phyloP scores from a whole-genome alignment of 2,113 vertebrate species.

The Corvus hawaiiensis region DNA sequence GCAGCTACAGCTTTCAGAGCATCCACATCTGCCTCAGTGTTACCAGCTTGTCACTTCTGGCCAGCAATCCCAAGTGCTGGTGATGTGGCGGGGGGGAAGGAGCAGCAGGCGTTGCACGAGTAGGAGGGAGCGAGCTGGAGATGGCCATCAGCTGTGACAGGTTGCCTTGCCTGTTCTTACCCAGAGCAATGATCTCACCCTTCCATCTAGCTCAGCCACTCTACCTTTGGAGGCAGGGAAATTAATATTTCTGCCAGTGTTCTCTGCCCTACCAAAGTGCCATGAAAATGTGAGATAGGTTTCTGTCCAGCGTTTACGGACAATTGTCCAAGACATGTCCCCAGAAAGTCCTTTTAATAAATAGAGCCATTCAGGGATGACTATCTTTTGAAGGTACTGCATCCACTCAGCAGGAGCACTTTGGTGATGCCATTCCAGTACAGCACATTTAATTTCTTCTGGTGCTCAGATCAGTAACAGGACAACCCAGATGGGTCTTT shows the following conservation, averaged over 20 bases:
- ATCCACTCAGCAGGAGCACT: neutral
- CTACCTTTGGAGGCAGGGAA: neutral
- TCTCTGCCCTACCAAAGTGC: neutral
- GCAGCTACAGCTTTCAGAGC: neutral
- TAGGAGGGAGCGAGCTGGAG: neutral
- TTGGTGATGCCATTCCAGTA: neutral
- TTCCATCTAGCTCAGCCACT: neutral
- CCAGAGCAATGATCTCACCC: neutral
- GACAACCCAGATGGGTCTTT: neutral
- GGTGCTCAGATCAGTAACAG: neutral
- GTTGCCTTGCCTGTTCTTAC: neutral
- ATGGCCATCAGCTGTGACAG: neutral
- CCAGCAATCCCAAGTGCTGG: neutral
- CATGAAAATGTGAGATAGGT: neutral
- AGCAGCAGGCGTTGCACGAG: accelerated
- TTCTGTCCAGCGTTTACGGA: neutral
- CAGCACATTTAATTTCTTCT: neutral
- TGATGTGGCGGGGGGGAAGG: neutral
- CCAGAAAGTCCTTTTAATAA: neutral
- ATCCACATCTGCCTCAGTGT: neutral
- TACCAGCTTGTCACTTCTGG: neutral
- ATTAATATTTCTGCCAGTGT: neutral
- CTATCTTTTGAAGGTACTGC: neutral
- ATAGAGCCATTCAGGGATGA: neutral
- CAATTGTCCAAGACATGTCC: neutral